Percentiles rank a stretch among this genome's conserved stretches.
Conservation (phyloP, 2,113 vertebrate species). For the Taurulus bubalis region DNA sequence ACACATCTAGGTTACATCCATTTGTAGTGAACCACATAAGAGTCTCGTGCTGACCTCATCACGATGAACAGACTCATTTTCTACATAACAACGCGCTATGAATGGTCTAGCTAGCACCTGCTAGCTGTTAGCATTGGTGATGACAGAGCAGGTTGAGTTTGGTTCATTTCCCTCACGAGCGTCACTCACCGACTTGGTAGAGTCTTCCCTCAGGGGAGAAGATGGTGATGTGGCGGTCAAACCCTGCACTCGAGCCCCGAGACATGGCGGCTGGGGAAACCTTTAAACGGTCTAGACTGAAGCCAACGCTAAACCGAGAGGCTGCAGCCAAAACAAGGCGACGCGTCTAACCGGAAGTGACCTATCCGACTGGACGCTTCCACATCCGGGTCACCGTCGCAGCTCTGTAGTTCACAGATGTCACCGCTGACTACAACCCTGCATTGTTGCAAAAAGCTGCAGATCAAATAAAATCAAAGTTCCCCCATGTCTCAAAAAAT, state of each 20-base stretch:
- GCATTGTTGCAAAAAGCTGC: background rate
- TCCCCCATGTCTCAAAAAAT: background rate
- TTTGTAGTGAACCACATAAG: too few relatives aligned
- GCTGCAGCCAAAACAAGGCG: constrained; percentile 33
- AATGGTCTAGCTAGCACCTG: constrained; percentile 24
- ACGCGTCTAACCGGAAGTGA: constrained; percentile 35
- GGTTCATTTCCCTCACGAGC: background rate
- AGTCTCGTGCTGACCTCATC: background rate
- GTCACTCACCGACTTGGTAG: constrained; percentile 94
- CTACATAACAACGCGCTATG: background rate
- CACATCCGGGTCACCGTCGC: constrained; percentile 31
- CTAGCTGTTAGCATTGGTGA: constrained; percentile 60
- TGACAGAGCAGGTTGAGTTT: constrained; percentile 65
- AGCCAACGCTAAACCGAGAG: constrained; percentile 36
- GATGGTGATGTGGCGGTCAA: constrained; percentile 95
- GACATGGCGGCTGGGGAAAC: constrained; percentile 83
- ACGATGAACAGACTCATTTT: background rate
- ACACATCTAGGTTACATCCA: background rate
- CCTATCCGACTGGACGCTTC: background rate
- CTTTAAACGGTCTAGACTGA: background rate
- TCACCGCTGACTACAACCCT: background rate
- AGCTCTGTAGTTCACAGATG: background rate
- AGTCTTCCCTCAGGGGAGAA: constrained; percentile 94
- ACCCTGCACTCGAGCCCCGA: constrained; percentile 93
- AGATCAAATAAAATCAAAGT: background rate